phyloP scores from a whole-genome alignment of 2,888 invertebrate species.

The Leptopilina myrica region DNA sequence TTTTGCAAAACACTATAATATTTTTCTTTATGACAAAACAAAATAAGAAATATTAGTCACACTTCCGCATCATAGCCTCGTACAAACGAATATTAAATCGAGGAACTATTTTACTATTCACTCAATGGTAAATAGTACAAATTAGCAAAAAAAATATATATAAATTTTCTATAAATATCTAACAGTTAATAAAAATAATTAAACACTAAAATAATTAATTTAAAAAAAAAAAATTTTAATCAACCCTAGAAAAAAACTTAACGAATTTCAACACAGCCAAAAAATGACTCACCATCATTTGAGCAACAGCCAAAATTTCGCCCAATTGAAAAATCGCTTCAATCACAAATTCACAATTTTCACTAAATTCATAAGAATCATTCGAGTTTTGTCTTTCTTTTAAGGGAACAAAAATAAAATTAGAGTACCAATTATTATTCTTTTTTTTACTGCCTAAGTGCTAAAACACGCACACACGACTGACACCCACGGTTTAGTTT shows the following conservation, averaged over 20 bases:
- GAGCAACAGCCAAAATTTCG: not conserved
- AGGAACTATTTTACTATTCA: too few species aligned
- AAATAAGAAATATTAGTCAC: too few species aligned
- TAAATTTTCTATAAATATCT: too few species aligned
- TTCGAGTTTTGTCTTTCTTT: not conserved
- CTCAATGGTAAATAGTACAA: too few species aligned
- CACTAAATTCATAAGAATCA: not conserved
- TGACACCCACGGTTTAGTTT: constrained; percentile 62
- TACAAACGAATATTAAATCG: too few species aligned
- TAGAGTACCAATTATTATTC: constrained; percentile 48
- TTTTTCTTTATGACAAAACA: too few species aligned
- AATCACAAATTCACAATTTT: constrained; percentile 13
- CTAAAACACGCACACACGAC: constrained; percentile 44
- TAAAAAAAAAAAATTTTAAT: not conserved
- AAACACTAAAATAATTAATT: not conserved
- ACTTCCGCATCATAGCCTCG: too few species aligned
- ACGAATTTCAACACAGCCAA: not conserved
- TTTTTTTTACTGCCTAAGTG: too few species aligned
- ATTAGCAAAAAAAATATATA: too few species aligned
- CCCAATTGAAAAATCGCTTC: not conserved
- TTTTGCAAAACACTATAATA: too few species aligned
- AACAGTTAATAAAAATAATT: too few species aligned
- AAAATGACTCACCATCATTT: constrained; percentile 1
- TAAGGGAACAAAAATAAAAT: constrained; percentile 25
- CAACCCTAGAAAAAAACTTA: not conserved